A percentile compares a stretch with the other conserved stretches of the same genome.
Evolutionary conservation across 2,888 invertebrate genomes (phyloP).

Genomic region (Octodonta nipae): DNA sequence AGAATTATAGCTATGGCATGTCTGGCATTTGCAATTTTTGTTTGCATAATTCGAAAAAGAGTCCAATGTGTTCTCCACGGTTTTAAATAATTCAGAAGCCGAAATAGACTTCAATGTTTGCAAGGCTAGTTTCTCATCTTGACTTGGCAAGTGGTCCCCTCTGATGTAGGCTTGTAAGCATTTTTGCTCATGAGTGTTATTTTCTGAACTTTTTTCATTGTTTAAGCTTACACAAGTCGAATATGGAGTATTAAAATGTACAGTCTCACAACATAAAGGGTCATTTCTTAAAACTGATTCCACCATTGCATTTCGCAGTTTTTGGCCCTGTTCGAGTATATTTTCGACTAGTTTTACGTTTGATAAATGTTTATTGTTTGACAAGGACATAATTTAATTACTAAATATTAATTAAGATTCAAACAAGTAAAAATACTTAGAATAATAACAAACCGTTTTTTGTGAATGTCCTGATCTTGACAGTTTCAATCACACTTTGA

Average conservation of each 20-base stretch:
- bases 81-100: slow-evolving; percentile 29
- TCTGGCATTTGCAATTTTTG: slow-evolving; percentile 27
- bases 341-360: slow-evolving; percentile 20
- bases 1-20: slow-evolving; percentile 27
- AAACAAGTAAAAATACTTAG: too few species aligned
- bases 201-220: slow-evolving; percentile 1
- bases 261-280: slow-evolving; percentile 25
- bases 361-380: too few species aligned
- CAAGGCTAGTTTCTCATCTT: slow-evolving; percentile 33
- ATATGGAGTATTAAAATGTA: slow-evolving; percentile 15
- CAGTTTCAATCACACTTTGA: too few species aligned
- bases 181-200: slow-evolving; percentile 14
- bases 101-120: slow-evolving; percentile 34
- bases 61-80: slow-evolving; percentile 21
- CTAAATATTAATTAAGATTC: too few species aligned
- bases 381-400: too few species aligned
- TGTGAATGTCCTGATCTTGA: too few species aligned
- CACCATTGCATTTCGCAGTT: slow-evolving; percentile 32
- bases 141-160: slow-evolving; percentile 33
- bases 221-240: slow-evolving; percentile 6
- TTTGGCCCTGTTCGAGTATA: slow-evolving; percentile 28
- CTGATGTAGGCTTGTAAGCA: slow-evolving; percentile 28
- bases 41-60: slow-evolving; percentile 7
- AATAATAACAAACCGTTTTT: too few species aligned
- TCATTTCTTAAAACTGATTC: slow-evolving; percentile 32